A percentile compares a stretch with the other conserved stretches of the same genome.
Evolutionary conservation across 2,888 invertebrate species (phyloP).

Genomic region (Caenorhabditis sp.): DNA sequence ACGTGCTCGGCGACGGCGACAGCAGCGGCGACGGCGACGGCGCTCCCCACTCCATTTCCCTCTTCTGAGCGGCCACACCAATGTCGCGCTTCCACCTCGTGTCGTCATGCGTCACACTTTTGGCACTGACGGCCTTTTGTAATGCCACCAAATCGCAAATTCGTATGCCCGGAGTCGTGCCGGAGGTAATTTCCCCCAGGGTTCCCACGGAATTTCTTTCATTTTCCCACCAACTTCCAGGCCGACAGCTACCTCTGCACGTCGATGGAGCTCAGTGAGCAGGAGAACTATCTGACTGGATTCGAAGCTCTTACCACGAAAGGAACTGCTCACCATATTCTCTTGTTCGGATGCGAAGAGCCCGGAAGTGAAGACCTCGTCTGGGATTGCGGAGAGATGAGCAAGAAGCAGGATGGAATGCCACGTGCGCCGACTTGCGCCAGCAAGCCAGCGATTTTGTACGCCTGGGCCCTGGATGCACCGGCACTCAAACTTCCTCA

Average conservation of each 20-base stretch:
- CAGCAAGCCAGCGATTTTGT: constrained; percentile 87
- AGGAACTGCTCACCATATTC: constrained; percentile 94
- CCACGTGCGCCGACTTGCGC: constrained; percentile 88
- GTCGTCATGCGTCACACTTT: constrained; percentile 17
- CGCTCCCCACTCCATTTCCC: neutral
- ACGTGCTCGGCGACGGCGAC: neutral
- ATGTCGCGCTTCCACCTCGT: constrained; percentile 33
- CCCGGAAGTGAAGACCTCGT: constrained; percentile 89
- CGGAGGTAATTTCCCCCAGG: constrained; percentile 44
- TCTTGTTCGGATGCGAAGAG: constrained; percentile 92
- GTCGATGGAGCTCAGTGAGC: constrained; percentile 91
- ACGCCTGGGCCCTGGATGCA: constrained; percentile 96
- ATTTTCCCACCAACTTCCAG: constrained; percentile 86
- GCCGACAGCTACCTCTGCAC: constrained; percentile 94
- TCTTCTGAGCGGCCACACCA: constrained; percentile 13
- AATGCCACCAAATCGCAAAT: constrained; percentile 54
- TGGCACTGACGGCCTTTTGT: constrained; percentile 19
- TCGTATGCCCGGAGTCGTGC: constrained; percentile 74
- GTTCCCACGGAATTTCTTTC: neutral
- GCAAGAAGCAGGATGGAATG: constrained; percentile 84
- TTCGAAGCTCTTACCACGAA: constrained; percentile 94
- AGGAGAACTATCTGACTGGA: constrained; percentile 91
- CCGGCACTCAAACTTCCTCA: constrained; percentile 90
- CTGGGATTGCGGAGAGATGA: constrained; percentile 97
- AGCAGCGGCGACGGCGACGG: neutral